Evolutionary conservation across 2,113 vertebrate species (phyloP).

Genomic region (Ifrita kowaldi): DNA sequence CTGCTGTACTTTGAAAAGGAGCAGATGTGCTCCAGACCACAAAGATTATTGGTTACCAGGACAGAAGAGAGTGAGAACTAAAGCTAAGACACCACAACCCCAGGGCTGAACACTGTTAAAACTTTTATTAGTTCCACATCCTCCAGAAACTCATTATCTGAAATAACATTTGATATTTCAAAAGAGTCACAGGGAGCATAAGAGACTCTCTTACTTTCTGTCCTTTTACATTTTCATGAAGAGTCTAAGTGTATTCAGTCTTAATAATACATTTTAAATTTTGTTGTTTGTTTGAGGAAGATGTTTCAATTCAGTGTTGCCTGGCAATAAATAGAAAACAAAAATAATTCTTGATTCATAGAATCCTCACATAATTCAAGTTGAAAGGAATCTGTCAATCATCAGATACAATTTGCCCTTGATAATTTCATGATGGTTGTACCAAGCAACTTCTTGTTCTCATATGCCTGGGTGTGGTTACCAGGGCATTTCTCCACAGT

Average conservation of each 20-base stretch:
- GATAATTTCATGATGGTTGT: not conserved
- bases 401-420: not conserved
- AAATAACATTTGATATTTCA: not conserved
- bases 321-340: not conserved
- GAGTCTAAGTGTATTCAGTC: not conserved
- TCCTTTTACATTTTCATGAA: not conserved
- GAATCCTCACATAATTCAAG: not conserved
- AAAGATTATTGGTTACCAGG: not conserved
- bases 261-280: not conserved
- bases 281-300: not conserved
- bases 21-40: not conserved
- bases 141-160: not conserved
- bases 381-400: not conserved
- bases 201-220: not conserved
- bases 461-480: not conserved
- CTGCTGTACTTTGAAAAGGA: not conserved
- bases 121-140: not conserved
- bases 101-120: not conserved
- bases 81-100: not conserved
- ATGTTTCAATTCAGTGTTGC: not conserved
- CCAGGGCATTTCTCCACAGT: not conserved
- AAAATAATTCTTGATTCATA: not conserved
- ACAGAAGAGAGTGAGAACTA: not conserved
- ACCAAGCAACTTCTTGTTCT: not conserved
- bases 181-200: not conserved